A percentile compares a stretch with the other conserved stretches of the same genome.
phyloP scores from a whole-genome alignment of 2,113 vertebrate genomes.

The Tapirus terrestris region DNA sequence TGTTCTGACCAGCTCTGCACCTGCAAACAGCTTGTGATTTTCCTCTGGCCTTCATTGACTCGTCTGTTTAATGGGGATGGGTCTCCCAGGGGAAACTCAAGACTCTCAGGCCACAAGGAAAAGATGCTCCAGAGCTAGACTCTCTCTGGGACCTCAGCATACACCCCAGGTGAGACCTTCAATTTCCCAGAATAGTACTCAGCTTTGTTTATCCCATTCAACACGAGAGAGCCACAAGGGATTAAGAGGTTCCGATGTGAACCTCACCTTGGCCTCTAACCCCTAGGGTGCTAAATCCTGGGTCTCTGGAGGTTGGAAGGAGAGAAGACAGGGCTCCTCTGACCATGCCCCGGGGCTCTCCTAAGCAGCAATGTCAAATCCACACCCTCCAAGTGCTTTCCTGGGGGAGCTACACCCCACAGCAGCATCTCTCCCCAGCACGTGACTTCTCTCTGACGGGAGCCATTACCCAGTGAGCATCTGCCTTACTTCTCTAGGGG shows the following conservation, averaged over 20 bases:
- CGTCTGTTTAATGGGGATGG: background rate
- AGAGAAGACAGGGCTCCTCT: background rate
- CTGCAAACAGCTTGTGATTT: background rate
- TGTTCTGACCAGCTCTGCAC: background rate
- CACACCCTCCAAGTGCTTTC: background rate
- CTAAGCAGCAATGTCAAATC: background rate
- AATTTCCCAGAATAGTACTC: background rate
- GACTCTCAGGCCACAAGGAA: background rate
- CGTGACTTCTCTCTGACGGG: background rate
- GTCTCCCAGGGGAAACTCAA: background rate
- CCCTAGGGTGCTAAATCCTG: background rate
- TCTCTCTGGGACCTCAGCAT: background rate
- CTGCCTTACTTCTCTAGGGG: background rate
- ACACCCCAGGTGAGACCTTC: background rate
- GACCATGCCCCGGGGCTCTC: background rate
- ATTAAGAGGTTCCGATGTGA: background rate
- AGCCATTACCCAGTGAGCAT: background rate
- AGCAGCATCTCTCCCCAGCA: too few species aligned
- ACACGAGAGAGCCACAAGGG: background rate
- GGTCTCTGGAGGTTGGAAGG: background rate
- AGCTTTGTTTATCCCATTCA: background rate
- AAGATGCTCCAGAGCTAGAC: background rate
- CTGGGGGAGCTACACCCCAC: accelerated
- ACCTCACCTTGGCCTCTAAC: background rate
- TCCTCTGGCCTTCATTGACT: background rate